Conservation (phyloP, 2,888 invertebrate species). For the Blera fallax region DNA sequence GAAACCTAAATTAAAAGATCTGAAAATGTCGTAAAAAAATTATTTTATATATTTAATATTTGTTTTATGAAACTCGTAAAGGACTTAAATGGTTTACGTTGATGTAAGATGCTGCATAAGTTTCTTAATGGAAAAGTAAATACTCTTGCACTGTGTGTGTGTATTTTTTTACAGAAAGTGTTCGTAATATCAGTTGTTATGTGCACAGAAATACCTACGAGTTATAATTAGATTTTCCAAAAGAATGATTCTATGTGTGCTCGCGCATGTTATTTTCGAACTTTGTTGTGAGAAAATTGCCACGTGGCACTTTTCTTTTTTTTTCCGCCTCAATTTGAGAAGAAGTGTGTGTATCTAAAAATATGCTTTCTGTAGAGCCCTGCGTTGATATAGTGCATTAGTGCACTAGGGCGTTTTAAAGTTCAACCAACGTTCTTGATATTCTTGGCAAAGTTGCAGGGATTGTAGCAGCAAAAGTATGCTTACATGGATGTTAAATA, state of each 20-base stretch:
- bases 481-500: too few species aligned
- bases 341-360: neutral
- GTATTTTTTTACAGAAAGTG: neutral
- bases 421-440: neutral
- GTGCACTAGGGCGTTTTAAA: neutral
- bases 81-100: neutral
- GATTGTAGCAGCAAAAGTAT: too few species aligned
- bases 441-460: too few species aligned
- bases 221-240: constrained; percentile 50
- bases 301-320: constrained; percentile 36
- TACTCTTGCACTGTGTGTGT: neutral
- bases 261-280: constrained; percentile 38
- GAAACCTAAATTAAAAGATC: neutral
- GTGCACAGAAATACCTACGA: constrained; percentile 15
- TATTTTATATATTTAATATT: neutral
- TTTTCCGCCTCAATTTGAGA: neutral
- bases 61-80: neutral
- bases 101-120: neutral
- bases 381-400: neutral
- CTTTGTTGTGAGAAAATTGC: constrained; percentile 25
- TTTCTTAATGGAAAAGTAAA: neutral
- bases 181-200: neutral
- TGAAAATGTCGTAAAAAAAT: constrained; percentile 31
- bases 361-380: neutral
- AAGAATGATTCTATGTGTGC: constrained; percentile 3